Evolutionary conservation across 2,113 vertebrate genomes (phyloP), one percentile per base, ranked within the genome.

Genomic region (Eidolon helvum): DNA sequence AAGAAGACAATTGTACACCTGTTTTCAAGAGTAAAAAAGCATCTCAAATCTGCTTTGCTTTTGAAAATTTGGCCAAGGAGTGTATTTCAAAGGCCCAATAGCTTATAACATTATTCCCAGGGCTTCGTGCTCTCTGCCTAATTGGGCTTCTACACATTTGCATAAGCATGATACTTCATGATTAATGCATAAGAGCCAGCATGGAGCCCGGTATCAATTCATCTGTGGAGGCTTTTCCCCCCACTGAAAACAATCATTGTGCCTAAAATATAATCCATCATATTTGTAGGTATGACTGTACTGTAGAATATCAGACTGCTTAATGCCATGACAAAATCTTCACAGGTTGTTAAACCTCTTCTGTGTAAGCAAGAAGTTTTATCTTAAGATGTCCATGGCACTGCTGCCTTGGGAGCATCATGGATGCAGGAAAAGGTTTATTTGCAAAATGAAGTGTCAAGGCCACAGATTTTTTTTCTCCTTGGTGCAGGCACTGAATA

Each of bases 181-280:
- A 98, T 98, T 98, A 98, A 99, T 99, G 96, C 97, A 98, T 98
- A 96, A 98, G 87, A 96, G 97, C 95, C 97, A 98, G 97, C 97
- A 82, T 97, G 98, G 40, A 98, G 79, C 82, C 87, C 75, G 84
- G 89, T 96, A 98, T 85, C 97, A 97, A 98, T 98, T 97, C 38
- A 63, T 97, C 97, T 68, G 40, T 1, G 22, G 90, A 97, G 77
- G 28, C 33, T 98, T 96, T 53, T 55, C 26, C 83, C 80, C 82
- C 28, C 79, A 95, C 79, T 90, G 72, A 85, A 98, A 98, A 97
- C 97, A 98, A 96, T 59, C 90, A 95, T 71, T 26, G 7, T 95
- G 43, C 38, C 75, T 96, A 84, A 97, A 95, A 74, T 84, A 63
- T 19, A 94, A 48, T 95, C 87, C 84, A 69, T 97, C 94, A 94